phyloP scores from a whole-genome alignment of 2,113 vertebrate genomes.

The Oreochromis aureus region DNA sequence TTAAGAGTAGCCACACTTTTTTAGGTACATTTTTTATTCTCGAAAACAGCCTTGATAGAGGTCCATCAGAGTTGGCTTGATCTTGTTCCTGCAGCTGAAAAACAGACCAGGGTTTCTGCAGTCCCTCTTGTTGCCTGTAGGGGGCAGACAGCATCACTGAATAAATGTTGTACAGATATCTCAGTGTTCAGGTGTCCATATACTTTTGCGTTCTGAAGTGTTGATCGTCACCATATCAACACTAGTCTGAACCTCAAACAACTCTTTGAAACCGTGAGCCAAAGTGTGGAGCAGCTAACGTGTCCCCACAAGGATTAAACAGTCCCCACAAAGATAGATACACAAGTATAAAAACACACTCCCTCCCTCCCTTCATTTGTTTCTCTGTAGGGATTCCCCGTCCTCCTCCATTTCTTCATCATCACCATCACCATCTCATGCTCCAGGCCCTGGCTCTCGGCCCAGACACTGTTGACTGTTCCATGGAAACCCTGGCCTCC shows the following conservation, averaged over 20 bases:
- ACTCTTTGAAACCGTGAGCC: not conserved
- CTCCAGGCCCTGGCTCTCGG: slow-evolving; percentile 64
- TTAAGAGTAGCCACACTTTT: not conserved
- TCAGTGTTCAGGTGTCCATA: not conserved
- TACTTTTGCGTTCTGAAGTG: not conserved
- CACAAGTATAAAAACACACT: not conserved
- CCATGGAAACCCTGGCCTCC: slow-evolving; percentile 85
- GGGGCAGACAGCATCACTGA: not conserved
- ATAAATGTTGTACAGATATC: not conserved
- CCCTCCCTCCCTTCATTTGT: not conserved
- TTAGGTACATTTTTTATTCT: not conserved
- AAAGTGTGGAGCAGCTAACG: not conserved
- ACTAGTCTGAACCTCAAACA: not conserved
- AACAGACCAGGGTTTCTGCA: not conserved
- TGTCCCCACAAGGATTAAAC: not conserved
- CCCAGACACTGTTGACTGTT: slow-evolving; percentile 79
- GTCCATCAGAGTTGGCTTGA: not conserved
- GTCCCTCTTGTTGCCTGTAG: not conserved
- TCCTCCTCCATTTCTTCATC: not conserved
- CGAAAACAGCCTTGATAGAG: not conserved
- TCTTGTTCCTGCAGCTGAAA: not conserved
- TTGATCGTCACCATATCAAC: slow-evolving; percentile 49
- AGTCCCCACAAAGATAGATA: not conserved
- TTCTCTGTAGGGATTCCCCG: not conserved
- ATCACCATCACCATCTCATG: slow-evolving; percentile 29